Conservation (phyloP, 2,113 vertebrate species). For the Recurvirostra avosetta region DNA sequence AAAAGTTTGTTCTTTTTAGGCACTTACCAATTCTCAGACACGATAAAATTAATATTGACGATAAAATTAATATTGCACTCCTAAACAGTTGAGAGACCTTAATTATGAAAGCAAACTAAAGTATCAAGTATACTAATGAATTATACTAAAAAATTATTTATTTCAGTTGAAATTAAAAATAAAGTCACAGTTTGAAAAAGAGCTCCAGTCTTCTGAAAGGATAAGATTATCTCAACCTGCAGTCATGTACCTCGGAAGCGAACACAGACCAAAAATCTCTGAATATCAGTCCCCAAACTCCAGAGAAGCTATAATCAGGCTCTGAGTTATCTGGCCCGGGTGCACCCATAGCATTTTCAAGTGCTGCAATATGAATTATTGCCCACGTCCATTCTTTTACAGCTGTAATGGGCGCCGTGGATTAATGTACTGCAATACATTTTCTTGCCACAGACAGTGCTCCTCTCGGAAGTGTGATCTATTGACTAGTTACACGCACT, state of each 20-base stretch:
- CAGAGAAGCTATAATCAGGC: not conserved
- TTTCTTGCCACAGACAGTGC: slow-evolving; percentile 27
- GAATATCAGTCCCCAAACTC: not conserved
- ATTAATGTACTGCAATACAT: slow-evolving; percentile 48
- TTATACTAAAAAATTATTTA: not conserved
- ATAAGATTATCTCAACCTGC: not conserved
- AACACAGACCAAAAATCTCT: not conserved
- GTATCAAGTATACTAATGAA: not conserved
- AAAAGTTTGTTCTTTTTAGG: not conserved
- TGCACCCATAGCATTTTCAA: not conserved
- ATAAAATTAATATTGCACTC: not conserved
- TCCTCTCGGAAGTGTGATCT: slow-evolving; percentile 38
- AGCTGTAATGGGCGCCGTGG: not conserved
- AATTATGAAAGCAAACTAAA: slow-evolving; percentile 15
- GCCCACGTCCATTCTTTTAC: not conserved
- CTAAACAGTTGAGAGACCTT: not conserved
- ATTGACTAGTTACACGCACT: slow-evolving; percentile 6
- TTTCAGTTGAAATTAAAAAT: not conserved
- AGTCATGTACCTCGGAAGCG: not conserved
- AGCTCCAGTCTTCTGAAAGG: not conserved
- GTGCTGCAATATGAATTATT: slow-evolving; percentile 39
- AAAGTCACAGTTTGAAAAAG: not conserved
- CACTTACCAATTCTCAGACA: not conserved
- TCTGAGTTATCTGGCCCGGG: not conserved
- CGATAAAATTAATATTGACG: not conserved